Percentiles rank a stretch among this genome's conserved stretches.
Conservation (phyloP, 2,888 invertebrate genomes). For the Oscheius sp. region DNA sequence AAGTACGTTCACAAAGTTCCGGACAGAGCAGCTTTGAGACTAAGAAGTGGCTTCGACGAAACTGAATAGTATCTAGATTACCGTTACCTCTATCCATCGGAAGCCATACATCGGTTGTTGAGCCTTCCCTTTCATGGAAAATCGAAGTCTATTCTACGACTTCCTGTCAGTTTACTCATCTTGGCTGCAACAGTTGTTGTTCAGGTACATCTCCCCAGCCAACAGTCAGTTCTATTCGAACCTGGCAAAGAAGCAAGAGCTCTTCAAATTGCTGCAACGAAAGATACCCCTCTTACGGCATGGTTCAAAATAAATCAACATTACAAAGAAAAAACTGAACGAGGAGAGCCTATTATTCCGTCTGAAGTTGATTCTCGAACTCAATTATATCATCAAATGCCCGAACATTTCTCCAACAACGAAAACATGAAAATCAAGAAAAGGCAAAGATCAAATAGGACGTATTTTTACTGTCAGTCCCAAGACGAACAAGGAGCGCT, state of each 20-base stretch:
- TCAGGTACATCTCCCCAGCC: not conserved
- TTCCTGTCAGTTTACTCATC: no score
- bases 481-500: not conserved
- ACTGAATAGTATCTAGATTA: constrained; percentile 33
- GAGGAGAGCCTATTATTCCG: not conserved
- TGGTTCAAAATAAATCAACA: not conserved
- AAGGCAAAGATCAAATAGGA: not conserved
- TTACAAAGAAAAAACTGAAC: not conserved
- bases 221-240: not conserved
- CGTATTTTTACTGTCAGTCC: not conserved
- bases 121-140: constrained; percentile 4
- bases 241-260: not conserved
- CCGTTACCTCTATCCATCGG: constrained; percentile 42
- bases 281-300: not conserved
- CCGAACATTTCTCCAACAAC: not conserved
- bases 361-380: not conserved
- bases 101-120: constrained; percentile 35
- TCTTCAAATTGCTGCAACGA: not conserved
- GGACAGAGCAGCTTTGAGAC: constrained; percentile 12
- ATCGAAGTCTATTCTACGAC: not conserved
- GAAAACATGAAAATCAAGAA: not conserved
- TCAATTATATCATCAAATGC: not conserved
- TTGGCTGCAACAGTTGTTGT: no score
- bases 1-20: no score
- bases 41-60: no score